These are phyloP conservation scores for Pterocles burchelli DNA, from an alignment of 2,113 vertebrate genomes.

Conservation along the genomic window DNA sequence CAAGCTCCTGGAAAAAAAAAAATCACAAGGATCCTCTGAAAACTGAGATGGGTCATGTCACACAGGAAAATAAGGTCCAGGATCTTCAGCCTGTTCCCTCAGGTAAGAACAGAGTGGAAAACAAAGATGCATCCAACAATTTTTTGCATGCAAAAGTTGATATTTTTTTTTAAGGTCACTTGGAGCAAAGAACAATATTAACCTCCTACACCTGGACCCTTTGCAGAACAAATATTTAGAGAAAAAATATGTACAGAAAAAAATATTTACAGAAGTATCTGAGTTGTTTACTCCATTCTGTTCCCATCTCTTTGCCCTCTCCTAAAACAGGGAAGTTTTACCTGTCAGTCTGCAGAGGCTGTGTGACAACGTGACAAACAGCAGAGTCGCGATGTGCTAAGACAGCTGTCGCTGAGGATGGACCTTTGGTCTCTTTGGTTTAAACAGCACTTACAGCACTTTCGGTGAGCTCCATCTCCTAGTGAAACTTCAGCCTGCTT, in stretches of 20 bases:
- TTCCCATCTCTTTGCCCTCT: not conserved
- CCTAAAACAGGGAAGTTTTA: not conserved
- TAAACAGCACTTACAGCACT: not conserved
- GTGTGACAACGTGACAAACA: rapidly evolving
- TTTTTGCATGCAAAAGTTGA: not conserved
- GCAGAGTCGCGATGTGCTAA: not conserved
- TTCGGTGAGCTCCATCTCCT: not conserved
- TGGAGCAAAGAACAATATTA: not conserved
- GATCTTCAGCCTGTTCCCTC: not conserved
- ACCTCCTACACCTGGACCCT: not conserved
- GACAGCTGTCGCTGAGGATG: not conserved
- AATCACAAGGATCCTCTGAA: not conserved
- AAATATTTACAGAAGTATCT: not conserved
- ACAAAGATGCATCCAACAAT: not conserved
- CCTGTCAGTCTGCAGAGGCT: rapidly evolving
- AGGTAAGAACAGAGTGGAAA: not conserved
- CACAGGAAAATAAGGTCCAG: not conserved
- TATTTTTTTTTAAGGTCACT: not conserved
- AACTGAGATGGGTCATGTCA: not conserved
- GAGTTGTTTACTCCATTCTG: not conserved
- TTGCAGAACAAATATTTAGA: not conserved
- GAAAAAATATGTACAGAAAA: not conserved
- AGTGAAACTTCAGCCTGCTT: not conserved
- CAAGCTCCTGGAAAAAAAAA: not conserved
- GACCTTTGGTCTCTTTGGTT: not conserved